Base-by-base conservation (phyloP, 2,888 invertebrate genomes). In the Calameuta pallipes region DNA sequence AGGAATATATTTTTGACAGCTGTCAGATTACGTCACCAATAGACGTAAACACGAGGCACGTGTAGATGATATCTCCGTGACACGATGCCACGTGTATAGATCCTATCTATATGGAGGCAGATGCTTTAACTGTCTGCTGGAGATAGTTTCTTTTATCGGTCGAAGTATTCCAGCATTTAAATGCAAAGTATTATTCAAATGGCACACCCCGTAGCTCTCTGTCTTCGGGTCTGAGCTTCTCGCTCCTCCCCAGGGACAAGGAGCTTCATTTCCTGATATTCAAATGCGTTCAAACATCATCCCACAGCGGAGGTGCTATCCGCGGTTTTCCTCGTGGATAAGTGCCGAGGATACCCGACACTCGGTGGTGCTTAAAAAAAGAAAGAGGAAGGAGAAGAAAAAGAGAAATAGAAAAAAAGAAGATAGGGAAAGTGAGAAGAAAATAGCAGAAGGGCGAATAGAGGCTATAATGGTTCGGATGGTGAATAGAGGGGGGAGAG, bases 121-220 rank as follows among this genome's bases (percentile, higher is more conserved):
- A 56, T 56, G 56, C 56, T 56, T 23, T 1, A 23, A 56, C 15
- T 56, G 41, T 23, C 56, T 33, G 4, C 33, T 23, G 2, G 56
- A 56, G 84, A 85, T 87, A 88, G 87, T 89, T 90, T 90, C 89
- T 90, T 90, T 90, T 89, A 90, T 90, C 89, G 88, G 83, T 81
- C 81, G 79, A 82, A 84, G 87, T 89, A 90, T 90, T 90, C 90
- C 88, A 89, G 90, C 89, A 90, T 90, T 90, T 90, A 89, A 90
- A 90, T 90, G 90, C 90, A 90, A 90, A 90, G 90, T 89, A 90
- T 90, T 90, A 90, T 90, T 90, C 90, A 90, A 90, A 90, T 90
- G 83, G 84, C 84, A 83, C 82, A 83, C 82, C 81, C 82, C 78
- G 80, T 78, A 78, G 82, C 75, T 80, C 82, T 76, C 79, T 79